Percentiles rank a stretch among this genome's conserved stretches.
These are phyloP conservation scores for Lonchura striata DNA, from an alignment of 2,113 vertebrate species.

Conservation along the genomic window DNA sequence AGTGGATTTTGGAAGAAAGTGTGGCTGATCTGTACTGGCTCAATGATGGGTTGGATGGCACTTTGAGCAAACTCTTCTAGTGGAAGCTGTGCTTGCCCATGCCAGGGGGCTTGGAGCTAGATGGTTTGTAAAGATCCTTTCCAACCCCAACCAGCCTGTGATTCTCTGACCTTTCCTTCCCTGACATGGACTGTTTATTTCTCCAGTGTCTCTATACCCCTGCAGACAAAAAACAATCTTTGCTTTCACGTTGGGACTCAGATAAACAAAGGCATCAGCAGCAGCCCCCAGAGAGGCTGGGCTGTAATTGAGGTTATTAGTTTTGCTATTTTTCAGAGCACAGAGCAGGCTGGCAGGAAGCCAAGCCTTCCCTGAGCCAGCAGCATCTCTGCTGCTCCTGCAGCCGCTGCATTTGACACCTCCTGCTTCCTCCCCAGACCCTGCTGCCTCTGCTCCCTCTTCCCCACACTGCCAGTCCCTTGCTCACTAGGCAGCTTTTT, in stretches of 20 bases:
- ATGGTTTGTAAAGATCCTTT: neutral
- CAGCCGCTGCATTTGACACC: accelerated
- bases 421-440: neutral
- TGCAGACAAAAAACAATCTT: constrained; percentile 26
- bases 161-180: neutral
- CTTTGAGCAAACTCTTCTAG: neutral
- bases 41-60: neutral
- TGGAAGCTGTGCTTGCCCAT: neutral
- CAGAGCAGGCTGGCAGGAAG: neutral
- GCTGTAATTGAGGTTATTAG: constrained; percentile 69
- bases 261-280: constrained; percentile 48
- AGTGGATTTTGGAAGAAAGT: neutral
- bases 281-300: constrained; percentile 17
- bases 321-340: neutral
- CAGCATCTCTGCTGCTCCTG: neutral
- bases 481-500: constrained; percentile 42
- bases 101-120: neutral
- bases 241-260: neutral
- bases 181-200: neutral
- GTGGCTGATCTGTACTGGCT: accelerated
- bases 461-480: neutral
- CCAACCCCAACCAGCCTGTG: neutral
- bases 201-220: neutral
- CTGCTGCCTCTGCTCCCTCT: neutral
- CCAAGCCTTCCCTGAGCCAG: neutral